phyloP scores from a whole-genome alignment of 2,888 invertebrate genomes.

The Calliphora vomitoria region DNA sequence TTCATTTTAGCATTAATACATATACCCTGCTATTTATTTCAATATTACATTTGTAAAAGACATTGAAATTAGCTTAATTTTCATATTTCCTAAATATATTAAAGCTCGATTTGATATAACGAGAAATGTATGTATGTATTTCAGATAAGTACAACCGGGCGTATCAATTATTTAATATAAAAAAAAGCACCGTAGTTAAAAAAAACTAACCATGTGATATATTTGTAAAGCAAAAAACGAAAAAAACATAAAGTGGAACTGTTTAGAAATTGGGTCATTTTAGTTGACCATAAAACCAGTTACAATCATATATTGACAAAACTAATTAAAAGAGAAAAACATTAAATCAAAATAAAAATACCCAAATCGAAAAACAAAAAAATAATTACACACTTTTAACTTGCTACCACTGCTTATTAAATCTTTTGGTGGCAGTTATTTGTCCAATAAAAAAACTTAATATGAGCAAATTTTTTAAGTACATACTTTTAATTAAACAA shows the following conservation, averaged over 20 bases:
- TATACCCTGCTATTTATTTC: no score
- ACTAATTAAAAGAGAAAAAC: slow-evolving; percentile 45
- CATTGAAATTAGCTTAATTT: no score
- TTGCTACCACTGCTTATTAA: slow-evolving; percentile 26
- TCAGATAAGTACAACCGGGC: no score
- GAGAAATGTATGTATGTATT: no score
- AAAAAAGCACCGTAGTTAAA: background rate
- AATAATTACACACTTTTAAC: slow-evolving; percentile 19
- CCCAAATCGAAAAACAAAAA: slow-evolving; percentile 15
- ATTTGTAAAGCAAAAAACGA: background rate
- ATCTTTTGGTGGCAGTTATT: slow-evolving; percentile 30
- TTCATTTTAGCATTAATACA: no score
- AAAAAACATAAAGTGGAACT: background rate
- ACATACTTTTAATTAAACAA: slow-evolving; percentile 31
- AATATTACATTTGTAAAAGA: no score
- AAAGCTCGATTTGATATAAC: no score
- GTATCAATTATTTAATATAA: no score
- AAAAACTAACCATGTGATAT: background rate
- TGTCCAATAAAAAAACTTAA: slow-evolving; percentile 51
- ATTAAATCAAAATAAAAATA: background rate
- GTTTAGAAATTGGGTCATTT: slow-evolving; percentile 35
- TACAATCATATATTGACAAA: slow-evolving; percentile 11
- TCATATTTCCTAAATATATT: no score
- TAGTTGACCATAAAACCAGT: slow-evolving; percentile 25
- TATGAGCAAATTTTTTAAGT: slow-evolving; percentile 45